phyloP scores from a whole-genome alignment of 2,113 vertebrate species.

The Microcebus jonahi region DNA sequence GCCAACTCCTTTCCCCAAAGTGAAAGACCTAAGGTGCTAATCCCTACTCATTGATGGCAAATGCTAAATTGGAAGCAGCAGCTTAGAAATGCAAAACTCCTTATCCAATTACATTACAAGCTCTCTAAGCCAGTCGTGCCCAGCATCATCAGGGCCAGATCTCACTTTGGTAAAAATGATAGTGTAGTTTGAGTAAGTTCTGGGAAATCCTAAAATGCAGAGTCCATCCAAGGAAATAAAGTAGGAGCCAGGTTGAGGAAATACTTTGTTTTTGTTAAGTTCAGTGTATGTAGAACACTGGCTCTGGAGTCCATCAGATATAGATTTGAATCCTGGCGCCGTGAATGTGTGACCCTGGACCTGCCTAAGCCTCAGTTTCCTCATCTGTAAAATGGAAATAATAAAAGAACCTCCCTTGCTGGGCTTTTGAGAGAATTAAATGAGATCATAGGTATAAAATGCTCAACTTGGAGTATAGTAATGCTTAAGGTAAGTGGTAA shows the following conservation, averaged over 20 bases:
- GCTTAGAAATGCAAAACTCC: slow-evolving; percentile 60
- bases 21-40: slow-evolving; percentile 66
- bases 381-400: slow-evolving; percentile 40
- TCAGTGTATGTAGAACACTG: not conserved
- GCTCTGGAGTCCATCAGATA: not conserved
- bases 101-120: slow-evolving; percentile 49
- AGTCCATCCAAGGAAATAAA: not conserved
- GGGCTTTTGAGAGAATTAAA: slow-evolving; percentile 11
- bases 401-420: not conserved
- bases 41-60: slow-evolving; percentile 51
- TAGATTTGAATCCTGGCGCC: not conserved
- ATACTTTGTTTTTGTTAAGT: not conserved
- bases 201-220: slow-evolving; percentile 30
- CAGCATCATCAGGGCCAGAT: not conserved
- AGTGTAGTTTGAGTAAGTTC: not conserved
- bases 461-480: not conserved
- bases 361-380: slow-evolving; percentile 23
- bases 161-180: not conserved
- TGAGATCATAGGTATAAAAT: not conserved
- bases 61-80: slow-evolving; percentile 60
- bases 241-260: not conserved
- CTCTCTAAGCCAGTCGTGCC: not conserved
- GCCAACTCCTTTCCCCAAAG: slow-evolving; percentile 48
- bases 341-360: not conserved
- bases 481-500: not conserved